Base-by-base conservation (phyloP, 2,797 vertebrate genomes). In the Etheostoma nigrum region DNA sequence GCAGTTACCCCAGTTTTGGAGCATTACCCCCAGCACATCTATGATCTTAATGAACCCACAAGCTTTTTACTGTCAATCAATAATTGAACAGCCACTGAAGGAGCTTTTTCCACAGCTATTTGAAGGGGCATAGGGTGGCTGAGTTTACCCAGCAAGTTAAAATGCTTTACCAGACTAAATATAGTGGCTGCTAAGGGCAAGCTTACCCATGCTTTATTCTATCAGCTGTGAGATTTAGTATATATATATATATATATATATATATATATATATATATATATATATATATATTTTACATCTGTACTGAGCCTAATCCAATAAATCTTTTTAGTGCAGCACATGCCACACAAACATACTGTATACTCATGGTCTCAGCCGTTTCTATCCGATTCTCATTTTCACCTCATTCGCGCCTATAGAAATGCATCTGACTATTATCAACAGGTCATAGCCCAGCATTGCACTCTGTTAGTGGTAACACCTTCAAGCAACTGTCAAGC, bases 391-490 rank as follows among this genome's bases (percentile, higher is more conserved):
- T 87, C 90, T 95, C 91, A 95, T 95, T 95, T 93, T 94, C 95
- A 95, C 93, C 94, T 95, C 92, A 94, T 95, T 95, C 87, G 62
- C 95, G 67, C 95, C 90, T 93, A 77, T 67, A 77, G 76, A 44
- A 83, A 88, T 92, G 85, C 86, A 81, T 92, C 91, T 93, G 93
- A 91, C 92, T 60, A 94, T 94, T 95, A 94, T 92, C 91, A 89
- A 91, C 86, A 91, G 94, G 94, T 95, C 92, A 88, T 76, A 90
- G 84, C 87, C 86, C 83, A 70, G 86, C 83, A 48, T 67, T 47
- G 83, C 87, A 73, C 85, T 74, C 82, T 54, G 51, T 67, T 13
- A 76, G 78, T 67, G 74, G 55, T 86, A 81, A 92, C 91, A 90
- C 88, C 89, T 91, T 48, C 83, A 61, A 78, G 90, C 87, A 87